Base-by-base conservation (phyloP, 2,113 vertebrate species). In the Pardalotus punctatus region DNA sequence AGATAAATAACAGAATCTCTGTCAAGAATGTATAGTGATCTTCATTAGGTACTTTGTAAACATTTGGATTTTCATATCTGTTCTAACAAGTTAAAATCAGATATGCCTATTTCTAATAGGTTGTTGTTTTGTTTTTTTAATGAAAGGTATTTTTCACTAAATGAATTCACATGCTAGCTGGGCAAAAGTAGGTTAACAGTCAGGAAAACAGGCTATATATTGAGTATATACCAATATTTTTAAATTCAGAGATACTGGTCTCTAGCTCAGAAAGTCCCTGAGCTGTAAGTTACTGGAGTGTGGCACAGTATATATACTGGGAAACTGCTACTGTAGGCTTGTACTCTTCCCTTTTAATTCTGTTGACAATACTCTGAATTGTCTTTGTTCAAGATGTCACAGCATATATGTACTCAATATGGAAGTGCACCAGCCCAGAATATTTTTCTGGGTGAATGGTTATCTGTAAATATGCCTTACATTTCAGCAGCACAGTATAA, bases 1-100 rank as follows among this genome's bases (percentile, higher is more conserved):
- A 90, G 60, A 94, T n/a, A 69, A 74, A 17, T 60, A 91, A 69
- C 48, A 90, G 53, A 96, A 86, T 93, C 33, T n/a, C n/a, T 70
- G 8, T 40, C 64, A 29, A 42, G 16, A 29, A 70, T 14, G 21
- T 40, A 18, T 77, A 88, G 48, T 76, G 80, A 72, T 76, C 72
- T 90, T 87, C 54, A 67, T 33, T 20, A 62, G 18, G 47, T 96
- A 85, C n/a, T 71, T 81, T 12, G 9, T 74, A 86, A 95, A 31
- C 54, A 25, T 64, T n/a, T 79, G 42, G 28, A 45, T 65, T 90
- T 89, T 64, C 24, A 8, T 57, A 36, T 61, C 40, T 80, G 14
- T 91, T 77, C 10, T 40, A 61, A 45, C 22, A 69, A 31, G 23
- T 80, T 90, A 53, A 77, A 92, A 53, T 72, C 17, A 90, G 31